Evolutionary conservation across 2,888 invertebrate genomes (phyloP), one percentile per base, ranked within the genome.

Genomic region (Melinaea marsaeus): DNA sequence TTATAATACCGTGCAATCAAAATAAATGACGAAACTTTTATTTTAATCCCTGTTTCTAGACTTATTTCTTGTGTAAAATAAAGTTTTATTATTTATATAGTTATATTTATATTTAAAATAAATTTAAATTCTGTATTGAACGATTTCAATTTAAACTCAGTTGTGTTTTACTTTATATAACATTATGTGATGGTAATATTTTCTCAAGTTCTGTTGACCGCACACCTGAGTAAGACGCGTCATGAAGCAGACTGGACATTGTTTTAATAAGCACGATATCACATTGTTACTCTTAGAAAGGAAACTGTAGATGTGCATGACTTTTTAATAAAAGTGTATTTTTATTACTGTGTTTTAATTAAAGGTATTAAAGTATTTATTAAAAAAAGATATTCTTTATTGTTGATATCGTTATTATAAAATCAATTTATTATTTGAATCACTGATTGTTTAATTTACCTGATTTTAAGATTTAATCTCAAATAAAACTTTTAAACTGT

Each of bases 291-390:
- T 81, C 79, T 81, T 85, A 84, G 86, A 69, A 77, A 81, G 82
- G 81, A 79, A 83, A 81, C 74, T 81, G 88, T 90, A 90, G 89
- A 83, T 83, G 85, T 88, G 88, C 89, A 90, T 90, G 90, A 86
- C 75, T 83, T 87, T 84, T 83, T 80, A 87, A 86, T 88, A 88
- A 82, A 86, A 79, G 78, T 88, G 88, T 88, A 86, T 89, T 89
- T 88, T 88, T 84, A 86, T 67, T 13, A 65, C 13, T 62, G 73
- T 47, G 37, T 73, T 84, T 85, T 71, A 74, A 80, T 81, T 75
- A 3, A 58, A 7, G 33, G 32, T 13, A 11, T 48, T 13, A 3
- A 3, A 48, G 7, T 48, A n/a, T 48, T 22, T 4, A 46, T 48
- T 48, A n/a, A 13, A 57, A 42, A n/a, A 7, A 51, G 3, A 34